Percentiles rank a stretch among this genome's conserved stretches.
Conservation (phyloP, 2,888 invertebrate species). For the Minunthozetes semirufus region DNA sequence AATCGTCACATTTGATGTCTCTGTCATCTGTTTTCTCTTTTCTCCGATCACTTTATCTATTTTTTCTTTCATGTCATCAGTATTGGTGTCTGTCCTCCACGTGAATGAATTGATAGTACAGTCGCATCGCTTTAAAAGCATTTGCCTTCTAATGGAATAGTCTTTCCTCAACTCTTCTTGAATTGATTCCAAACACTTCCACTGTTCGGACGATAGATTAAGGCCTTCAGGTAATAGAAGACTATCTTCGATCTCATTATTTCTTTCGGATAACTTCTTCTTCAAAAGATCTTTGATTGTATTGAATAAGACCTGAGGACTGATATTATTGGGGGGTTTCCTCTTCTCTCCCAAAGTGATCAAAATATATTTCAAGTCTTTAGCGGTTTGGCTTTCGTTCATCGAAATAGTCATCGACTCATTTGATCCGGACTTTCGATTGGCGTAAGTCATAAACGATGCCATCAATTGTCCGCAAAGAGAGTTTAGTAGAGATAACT, state of each 20-base stretch:
- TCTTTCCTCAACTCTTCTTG: slow-evolving; percentile 71
- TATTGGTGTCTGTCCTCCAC: slow-evolving; percentile 47
- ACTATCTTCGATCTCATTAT: slow-evolving; percentile 31
- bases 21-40: slow-evolving; percentile 52
- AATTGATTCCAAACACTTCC: slow-evolving; percentile 64
- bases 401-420: slow-evolving; percentile 15
- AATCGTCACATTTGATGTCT: slow-evolving; percentile 61
- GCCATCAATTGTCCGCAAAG: slow-evolving; percentile 36
- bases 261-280: slow-evolving; percentile 7
- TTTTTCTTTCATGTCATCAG: slow-evolving; percentile 48
- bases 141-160: slow-evolving; percentile 72
- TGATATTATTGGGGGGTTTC: slow-evolving; percentile 78
- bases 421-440: background rate
- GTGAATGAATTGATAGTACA: slow-evolving; percentile 92
- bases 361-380: slow-evolving; percentile 67
- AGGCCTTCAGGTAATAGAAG: slow-evolving; percentile 27
- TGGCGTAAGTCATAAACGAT: slow-evolving; percentile 17
- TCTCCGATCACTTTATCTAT: slow-evolving; percentile 58
- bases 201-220: slow-evolving; percentile 69
- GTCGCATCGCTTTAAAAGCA: slow-evolving; percentile 81
- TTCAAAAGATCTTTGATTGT: slow-evolving; percentile 61
- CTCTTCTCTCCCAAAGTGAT: slow-evolving; percentile 66
- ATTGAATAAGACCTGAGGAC: slow-evolving; percentile 63
- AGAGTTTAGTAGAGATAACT: slow-evolving; percentile 30
- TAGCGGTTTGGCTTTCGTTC: slow-evolving; percentile 76